Conservation (phyloP, 2,888 invertebrate species). For the Eutolmus rufibarbis region DNA sequence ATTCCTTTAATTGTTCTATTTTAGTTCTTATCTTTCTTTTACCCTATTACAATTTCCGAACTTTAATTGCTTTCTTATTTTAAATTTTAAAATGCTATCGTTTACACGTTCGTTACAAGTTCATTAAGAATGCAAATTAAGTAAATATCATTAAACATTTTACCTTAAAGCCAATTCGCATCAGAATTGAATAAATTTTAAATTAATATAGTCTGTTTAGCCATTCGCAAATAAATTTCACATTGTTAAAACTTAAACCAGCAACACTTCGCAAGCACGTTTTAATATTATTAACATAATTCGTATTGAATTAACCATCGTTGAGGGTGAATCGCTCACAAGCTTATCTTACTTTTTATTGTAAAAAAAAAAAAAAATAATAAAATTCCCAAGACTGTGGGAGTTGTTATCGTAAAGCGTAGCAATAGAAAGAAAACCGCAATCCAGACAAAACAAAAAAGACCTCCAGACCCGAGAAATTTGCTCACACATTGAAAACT, state of each 20-base stretch:
- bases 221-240: neutral
- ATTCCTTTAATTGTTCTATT: neutral
- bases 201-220: neutral
- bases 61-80: neutral
- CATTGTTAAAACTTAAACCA: neutral
- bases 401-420: neutral
- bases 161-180: neutral
- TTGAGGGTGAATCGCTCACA: neutral
- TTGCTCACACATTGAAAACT: neutral
- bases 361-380: neutral
- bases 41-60: neutral
- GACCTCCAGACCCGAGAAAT: constrained; percentile 1
- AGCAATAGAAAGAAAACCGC: constrained; percentile 1
- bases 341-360: neutral
- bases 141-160: neutral
- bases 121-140: neutral
- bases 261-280: neutral
- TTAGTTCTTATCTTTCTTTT: neutral
- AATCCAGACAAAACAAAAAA: constrained; percentile 3
- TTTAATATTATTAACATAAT: neutral
- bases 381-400: neutral
- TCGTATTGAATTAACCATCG: neutral
- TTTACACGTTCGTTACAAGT: neutral
- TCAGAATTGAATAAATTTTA: neutral
- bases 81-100: neutral